Evolutionary conservation across 1,140 invertebrate species (phyloP).

Genomic region (Drosophila melanica): DNA sequence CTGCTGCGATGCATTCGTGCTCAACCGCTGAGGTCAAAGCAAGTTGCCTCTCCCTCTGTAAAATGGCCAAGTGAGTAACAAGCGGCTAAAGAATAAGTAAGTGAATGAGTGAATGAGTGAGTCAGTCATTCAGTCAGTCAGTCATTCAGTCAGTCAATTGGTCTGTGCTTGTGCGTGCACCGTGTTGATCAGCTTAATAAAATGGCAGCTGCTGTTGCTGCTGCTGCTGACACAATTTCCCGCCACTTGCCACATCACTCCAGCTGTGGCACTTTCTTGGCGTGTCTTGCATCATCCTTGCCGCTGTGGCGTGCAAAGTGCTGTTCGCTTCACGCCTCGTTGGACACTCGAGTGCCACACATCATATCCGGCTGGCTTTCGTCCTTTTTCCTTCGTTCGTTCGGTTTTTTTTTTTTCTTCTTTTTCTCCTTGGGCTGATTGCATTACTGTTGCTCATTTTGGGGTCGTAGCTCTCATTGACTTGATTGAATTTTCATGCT

Average conservation of each 20-base stretch:
- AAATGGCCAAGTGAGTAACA: constrained; percentile 23
- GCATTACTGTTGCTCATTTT: constrained; percentile 47
- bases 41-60: constrained; percentile 5
- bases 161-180: constrained; percentile 27
- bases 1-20: constrained; percentile 24
- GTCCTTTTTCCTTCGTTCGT: constrained; percentile 8
- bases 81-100: constrained; percentile 27
- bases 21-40: constrained; percentile 18
- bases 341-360: constrained; percentile 70
- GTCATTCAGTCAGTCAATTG: constrained; percentile 9
- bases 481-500: constrained; percentile 66
- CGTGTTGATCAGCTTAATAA: constrained; percentile 65
- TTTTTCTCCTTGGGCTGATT: constrained; percentile 30
- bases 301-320: constrained; percentile 9
- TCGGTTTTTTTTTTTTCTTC: background rate
- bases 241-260: constrained; percentile 25
- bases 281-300: constrained; percentile 65
- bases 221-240: constrained; percentile 69
- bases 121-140: constrained; percentile 50
- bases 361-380: constrained; percentile 57
- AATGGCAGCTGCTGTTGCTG: constrained; percentile 37
- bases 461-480: constrained; percentile 31
- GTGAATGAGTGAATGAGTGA: constrained; percentile 14
- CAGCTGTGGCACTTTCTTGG: constrained; percentile 38
- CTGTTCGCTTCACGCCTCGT: constrained; percentile 61